These are phyloP conservation scores for Aurelia sp. DNA, from an alignment of 30 jellyfish, hydroid and myxozoan species.

Conservation along the genomic window DNA sequence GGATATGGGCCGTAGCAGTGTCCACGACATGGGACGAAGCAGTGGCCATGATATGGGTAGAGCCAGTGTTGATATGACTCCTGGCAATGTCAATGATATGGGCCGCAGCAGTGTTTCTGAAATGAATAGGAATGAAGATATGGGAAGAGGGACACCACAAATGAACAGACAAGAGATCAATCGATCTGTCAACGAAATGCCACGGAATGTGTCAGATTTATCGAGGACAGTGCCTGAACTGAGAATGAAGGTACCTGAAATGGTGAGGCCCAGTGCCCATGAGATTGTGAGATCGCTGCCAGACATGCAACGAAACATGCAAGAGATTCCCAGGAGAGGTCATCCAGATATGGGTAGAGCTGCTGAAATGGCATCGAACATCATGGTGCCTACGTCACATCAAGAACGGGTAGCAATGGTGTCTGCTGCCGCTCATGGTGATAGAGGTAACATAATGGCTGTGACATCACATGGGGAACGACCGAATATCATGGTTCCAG, in stretches of 20 bases:
- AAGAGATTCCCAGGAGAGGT: conserved; percentile 51
- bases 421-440: conserved; percentile 47
- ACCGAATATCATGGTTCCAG: conserved; percentile 45
- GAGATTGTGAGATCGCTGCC: conserved; percentile 42
- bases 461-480: conserved; percentile 63
- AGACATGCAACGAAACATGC: conserved; percentile 43
- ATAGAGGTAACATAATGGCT: conserved; percentile 50
- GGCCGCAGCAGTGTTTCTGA: conserved; percentile 43
- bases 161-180: conserved; percentile 41
- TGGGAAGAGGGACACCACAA: conserved; percentile 49
- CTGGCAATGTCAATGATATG: conserved; percentile 41
- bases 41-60: conserved; percentile 53
- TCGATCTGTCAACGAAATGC: conserved; percentile 44
- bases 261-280: conserved; percentile 16
- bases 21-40: conserved; percentile 30
- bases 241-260: conserved; percentile 66
- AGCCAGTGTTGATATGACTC: conserved; percentile 57
- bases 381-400: conserved; percentile 60
- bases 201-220: conserved; percentile 1
- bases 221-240: conserved; percentile 36
- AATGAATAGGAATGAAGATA: conserved; percentile 27
- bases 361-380: conserved; percentile 48
- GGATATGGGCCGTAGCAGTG: not conserved
- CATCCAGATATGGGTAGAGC: conserved; percentile 51
- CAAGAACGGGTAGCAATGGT: conserved; percentile 59